A percentile compares a stretch with the other conserved stretches of the same genome.
Evolutionary conservation across 2,888 invertebrate genomes (phyloP).

Genomic region (Stenolophus ochropezus): DNA sequence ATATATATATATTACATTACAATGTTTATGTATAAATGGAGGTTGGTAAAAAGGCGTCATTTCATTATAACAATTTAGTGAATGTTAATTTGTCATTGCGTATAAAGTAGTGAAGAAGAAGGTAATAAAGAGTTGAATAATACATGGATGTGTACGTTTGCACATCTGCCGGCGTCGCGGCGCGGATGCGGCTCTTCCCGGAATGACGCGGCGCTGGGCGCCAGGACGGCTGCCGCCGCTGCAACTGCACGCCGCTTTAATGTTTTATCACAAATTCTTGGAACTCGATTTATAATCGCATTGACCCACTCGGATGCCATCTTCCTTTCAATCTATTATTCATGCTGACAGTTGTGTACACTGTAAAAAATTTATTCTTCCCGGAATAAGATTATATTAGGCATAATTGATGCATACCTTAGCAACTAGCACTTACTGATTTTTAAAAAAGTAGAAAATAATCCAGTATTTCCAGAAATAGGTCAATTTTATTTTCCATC

Average conservation of each 20-base stretch:
- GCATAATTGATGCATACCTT: background rate
- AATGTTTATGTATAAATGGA: too few species aligned
- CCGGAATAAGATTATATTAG: background rate
- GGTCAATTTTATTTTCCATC: too few species aligned
- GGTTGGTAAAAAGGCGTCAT: too few species aligned
- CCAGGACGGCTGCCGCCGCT: conserved; percentile 16
- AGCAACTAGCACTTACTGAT: too few species aligned
- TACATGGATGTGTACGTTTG: conserved; percentile 1
- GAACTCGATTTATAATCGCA: conserved; percentile 48
- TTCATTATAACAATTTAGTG: too few species aligned
- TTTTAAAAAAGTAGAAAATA: too few species aligned
- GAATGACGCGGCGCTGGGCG: background rate
- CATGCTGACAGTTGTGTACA: conserved; percentile 14
- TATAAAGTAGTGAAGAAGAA: conserved; percentile 18
- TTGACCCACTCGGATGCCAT: conserved; percentile 25
- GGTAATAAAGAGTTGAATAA: conserved; percentile 5
- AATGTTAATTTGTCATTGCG: too few species aligned
- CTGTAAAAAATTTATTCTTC: conserved; percentile 28
- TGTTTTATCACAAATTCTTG: conserved; percentile 43
- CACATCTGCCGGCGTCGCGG: background rate
- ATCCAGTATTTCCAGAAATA: too few species aligned
- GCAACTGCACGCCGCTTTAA: conserved; percentile 11
- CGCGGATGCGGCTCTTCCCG: background rate
- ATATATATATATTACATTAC: too few species aligned
- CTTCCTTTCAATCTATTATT: conserved; percentile 22